A percentile compares a stretch with the other conserved stretches of the same genome.
These are phyloP conservation scores for Mesocentrotus franciscanus DNA, from an alignment of 53 echinoderm and acorn worm species.

Conservation along the genomic window DNA sequence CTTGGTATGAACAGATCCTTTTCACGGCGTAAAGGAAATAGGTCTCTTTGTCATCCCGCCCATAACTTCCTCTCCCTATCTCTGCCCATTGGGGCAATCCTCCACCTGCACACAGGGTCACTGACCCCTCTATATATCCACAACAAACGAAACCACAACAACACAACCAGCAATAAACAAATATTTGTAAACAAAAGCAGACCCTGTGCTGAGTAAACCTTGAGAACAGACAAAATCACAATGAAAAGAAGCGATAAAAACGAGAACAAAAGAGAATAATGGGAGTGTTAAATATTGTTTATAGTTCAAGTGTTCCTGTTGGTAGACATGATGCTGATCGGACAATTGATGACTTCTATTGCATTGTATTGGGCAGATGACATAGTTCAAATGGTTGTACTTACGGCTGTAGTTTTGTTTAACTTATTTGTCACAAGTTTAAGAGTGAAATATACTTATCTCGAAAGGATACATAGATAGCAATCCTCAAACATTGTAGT, in stretches of 20 bases:
- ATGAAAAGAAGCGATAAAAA: neutral
- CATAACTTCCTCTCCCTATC: neutral
- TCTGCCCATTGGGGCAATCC: neutral
- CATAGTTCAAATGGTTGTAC: neutral
- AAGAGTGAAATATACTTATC: too few species aligned
- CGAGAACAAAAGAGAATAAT: neutral
- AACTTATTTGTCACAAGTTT: too few species aligned
- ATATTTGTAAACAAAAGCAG: slow-evolving; percentile 16
- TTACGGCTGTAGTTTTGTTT: too few species aligned
- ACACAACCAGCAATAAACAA: neutral
- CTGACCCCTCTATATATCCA: neutral
- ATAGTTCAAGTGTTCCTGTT: neutral
- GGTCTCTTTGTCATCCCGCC: neutral
- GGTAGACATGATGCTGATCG: neutral
- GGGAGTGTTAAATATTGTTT: neutral
- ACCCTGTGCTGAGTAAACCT: neutral
- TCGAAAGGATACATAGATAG: too few species aligned
- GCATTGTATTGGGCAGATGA: neutral
- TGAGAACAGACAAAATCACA: neutral
- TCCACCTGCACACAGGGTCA: neutral
- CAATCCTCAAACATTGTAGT: too few species aligned
- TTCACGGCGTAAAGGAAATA: neutral
- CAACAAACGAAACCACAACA: slow-evolving; percentile 19
- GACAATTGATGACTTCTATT: neutral
- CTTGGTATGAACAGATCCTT: neutral